Evolutionary conservation across 1,140 invertebrate species (phyloP), one percentile per base, ranked within the genome.

Genomic region (Metopolophium dirhodum): DNA sequence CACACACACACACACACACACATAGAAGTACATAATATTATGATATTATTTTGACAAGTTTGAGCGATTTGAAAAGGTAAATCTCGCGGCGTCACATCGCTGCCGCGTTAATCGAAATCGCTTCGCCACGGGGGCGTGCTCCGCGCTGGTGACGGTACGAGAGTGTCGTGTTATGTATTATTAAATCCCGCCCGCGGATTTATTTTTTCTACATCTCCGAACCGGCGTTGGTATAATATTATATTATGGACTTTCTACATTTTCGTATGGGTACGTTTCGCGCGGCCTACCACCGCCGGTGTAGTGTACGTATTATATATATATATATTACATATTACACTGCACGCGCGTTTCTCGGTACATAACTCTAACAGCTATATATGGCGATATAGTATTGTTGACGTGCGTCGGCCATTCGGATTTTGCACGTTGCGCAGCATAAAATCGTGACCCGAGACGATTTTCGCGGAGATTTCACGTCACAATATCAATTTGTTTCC

Each of bases 11-110:
- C 61, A 68, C 30, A n/a, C n/a, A 77, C 11, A 45, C 7, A 22
- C 37, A 23, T 2, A 83, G 1, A 23, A 14, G 18, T 85, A 23
- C 37, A 41, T 41, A 85, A 41, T 41, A 85, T 85, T 41, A 22
- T 83, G 37, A 83, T 41, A 83, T 88, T 54, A 35, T 88, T 88
- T 51, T 54, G 87, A 88, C 87, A 54, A 51, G 47, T 88, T 88
- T 54, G 87, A 54, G 14, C n/a, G 87, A 54, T 54, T 88, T 35
- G 6, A 54, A 54, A 54, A 22, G 45, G 45, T 54, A 54, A 88
- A 88, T 88, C 49, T 88, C 45, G 45, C 35, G n/a, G 11, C 45
- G 49, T 35, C 49, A 54, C n/a, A 22, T 89, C n/a, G 87, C 22
- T 23, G 49, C 35, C 49, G 35, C 22, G 14, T 54, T 77, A 54